Percentiles rank a stretch among this genome's conserved stretches.
Conservation (phyloP, 2,797 vertebrate genomes). For the Chiloscyllium punctatum region DNA sequence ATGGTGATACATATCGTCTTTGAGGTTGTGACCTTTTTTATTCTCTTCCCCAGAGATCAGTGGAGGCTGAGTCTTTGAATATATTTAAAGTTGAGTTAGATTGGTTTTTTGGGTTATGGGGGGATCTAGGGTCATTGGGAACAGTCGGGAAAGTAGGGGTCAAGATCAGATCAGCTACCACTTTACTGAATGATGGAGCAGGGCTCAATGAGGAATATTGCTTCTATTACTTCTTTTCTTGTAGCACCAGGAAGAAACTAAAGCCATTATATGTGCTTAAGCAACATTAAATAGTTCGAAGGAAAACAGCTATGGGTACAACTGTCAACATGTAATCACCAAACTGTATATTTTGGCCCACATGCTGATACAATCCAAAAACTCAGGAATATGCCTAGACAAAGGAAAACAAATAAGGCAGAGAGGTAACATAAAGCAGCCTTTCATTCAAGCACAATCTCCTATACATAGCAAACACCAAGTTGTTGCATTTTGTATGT, state of each 20-base stretch:
- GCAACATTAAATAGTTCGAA: not conserved
- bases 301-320: constrained; percentile 8
- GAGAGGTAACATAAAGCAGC: constrained; percentile 21
- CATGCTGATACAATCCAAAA: not conserved
- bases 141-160: not conserved
- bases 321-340: constrained; percentile 25
- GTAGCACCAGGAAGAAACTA: not conserved
- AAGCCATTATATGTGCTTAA: constrained; percentile 22
- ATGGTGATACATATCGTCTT: not conserved
- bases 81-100: not conserved
- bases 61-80: not conserved
- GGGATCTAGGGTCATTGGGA: not conserved
- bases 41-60: not conserved
- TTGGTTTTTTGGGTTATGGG: not conserved
- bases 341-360: constrained; percentile 36
- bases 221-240: not conserved
- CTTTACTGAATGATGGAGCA: not conserved
- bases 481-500: constrained; percentile 21
- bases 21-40: not conserved
- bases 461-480: constrained; percentile 27
- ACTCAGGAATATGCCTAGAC: constrained; percentile 35
- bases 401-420: constrained; percentile 36
- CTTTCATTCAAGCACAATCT: constrained; percentile 32
- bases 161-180: not conserved
- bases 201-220: not conserved